Evolutionary conservation across 2,888 invertebrate genomes (phyloP).

Genomic region (Tetragonula carbonaria): DNA sequence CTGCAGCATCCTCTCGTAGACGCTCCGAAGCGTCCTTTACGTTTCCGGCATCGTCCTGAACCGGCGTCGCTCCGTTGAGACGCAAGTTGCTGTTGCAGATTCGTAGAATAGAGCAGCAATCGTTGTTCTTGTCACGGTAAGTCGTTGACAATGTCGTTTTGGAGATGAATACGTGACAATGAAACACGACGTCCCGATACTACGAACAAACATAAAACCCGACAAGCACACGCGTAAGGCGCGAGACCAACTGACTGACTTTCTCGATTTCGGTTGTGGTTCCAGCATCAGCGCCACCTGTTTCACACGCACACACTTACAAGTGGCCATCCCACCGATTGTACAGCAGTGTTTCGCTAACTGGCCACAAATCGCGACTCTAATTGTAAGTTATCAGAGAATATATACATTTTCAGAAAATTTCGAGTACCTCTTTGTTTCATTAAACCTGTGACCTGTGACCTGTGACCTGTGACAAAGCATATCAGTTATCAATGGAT

Average conservation of each 20-base stretch:
- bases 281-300: constrained; percentile 67
- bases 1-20: constrained; percentile 61
- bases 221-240: constrained; percentile 73
- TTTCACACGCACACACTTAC: constrained; percentile 13
- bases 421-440: neutral
- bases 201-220: constrained; percentile 4
- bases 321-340: constrained; percentile 30
- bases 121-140: neutral
- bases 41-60: constrained; percentile 58
- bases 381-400: neutral
- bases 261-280: constrained; percentile 49
- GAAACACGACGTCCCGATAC: constrained; percentile 24
- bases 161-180: neutral
- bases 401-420: neutral
- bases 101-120: neutral
- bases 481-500: neutral
- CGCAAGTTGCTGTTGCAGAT: neutral
- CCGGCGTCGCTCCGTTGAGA: constrained; percentile 31
- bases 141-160: constrained; percentile 20
- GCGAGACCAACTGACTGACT: constrained; percentile 74
- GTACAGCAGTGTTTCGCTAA: constrained; percentile 7
- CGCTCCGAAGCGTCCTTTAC: constrained; percentile 59
- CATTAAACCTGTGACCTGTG: neutral
- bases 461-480: neutral
- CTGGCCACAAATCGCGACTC: neutral